Percentiles rank a stretch among this genome's conserved stretches.
Evolutionary conservation across 2,797 vertebrate species (phyloP).

Genomic region (Gallinago nigripennis): DNA sequence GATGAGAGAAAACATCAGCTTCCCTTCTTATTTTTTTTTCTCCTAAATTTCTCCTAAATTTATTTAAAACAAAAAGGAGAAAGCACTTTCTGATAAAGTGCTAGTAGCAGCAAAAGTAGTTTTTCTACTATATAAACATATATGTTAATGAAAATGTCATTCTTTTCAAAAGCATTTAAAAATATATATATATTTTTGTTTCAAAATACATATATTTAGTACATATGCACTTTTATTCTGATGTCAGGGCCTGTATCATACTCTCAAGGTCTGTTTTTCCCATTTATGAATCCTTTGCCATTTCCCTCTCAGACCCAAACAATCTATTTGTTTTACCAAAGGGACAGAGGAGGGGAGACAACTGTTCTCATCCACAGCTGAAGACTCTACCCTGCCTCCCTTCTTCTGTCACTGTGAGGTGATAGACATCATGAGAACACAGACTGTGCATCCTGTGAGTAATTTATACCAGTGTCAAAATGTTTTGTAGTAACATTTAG

Average conservation of each 20-base stretch:
- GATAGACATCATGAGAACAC: background rate
- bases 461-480: background rate
- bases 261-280: background rate
- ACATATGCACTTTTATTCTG: background rate
- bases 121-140: background rate
- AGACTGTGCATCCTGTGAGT: background rate
- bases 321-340: background rate
- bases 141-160: background rate
- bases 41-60: background rate
- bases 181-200: background rate
- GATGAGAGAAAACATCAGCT: background rate
- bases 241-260: background rate
- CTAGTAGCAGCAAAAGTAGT: background rate
- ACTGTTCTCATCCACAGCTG: background rate
- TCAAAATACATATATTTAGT: background rate
- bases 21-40: background rate
- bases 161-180: background rate
- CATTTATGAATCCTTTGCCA: background rate
- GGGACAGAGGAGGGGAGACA: background rate
- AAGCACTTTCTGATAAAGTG: background rate
- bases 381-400: background rate
- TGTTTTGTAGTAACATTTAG: background rate
- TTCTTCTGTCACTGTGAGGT: background rate
- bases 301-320: background rate
- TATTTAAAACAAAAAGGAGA: background rate